Evolutionary conservation across 2,797 vertebrate species (phyloP).

Genomic region (Cacajao melanocephalus): DNA sequence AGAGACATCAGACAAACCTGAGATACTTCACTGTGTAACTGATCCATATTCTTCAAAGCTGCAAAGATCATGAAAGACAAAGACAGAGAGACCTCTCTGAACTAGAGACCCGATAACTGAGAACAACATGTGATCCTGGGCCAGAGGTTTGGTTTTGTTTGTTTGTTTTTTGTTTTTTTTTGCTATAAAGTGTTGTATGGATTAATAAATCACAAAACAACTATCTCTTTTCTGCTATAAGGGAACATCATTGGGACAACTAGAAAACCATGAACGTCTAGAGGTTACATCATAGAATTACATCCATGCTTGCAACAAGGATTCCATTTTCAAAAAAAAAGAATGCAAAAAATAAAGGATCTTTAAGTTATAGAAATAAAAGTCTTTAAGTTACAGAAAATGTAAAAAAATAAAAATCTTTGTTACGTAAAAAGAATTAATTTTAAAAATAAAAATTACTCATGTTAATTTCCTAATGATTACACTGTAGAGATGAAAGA

Average conservation of each 20-base stretch:
- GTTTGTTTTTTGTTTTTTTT: too few species aligned
- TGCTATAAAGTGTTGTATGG: too few species aligned
- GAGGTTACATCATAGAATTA: not conserved
- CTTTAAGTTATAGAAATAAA: too few species aligned
- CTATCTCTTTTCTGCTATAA: not conserved
- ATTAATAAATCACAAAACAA: too few species aligned
- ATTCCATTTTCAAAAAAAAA: too few species aligned
- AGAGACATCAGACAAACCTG: not conserved
- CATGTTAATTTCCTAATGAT: not conserved
- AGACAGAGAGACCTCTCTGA: not conserved
- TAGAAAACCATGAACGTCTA: not conserved
- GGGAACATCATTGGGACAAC: not conserved
- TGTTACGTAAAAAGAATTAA: too few species aligned
- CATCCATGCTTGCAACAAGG: too few species aligned
- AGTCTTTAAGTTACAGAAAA: too few species aligned
- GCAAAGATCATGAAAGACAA: not conserved
- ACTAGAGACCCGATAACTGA: not conserved
- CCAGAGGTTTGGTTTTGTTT: not conserved
- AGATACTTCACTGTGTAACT: not conserved
- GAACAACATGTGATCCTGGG: not conserved
- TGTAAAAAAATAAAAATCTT: too few species aligned
- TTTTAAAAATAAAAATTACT: too few species aligned
- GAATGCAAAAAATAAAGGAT: too few species aligned
- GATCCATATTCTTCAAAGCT: not conserved
- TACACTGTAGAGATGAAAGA: not conserved